These are phyloP conservation scores for Stenodema calcarata DNA, from an alignment of 2,888 invertebrate species.

Conservation along the genomic window DNA sequence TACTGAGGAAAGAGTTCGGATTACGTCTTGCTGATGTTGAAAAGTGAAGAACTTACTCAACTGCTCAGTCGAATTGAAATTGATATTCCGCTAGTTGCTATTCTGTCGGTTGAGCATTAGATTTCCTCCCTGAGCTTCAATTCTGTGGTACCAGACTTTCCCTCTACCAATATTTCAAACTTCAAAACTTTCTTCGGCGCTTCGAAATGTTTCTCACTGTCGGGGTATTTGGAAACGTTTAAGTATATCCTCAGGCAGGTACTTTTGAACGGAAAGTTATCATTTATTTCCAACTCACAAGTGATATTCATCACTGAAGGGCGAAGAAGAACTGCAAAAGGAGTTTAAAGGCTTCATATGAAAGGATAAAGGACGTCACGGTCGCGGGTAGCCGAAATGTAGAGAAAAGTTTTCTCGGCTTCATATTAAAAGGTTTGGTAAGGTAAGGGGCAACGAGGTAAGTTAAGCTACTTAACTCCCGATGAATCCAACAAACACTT, in stretches of 20 bases:
- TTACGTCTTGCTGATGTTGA: no score
- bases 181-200: background rate
- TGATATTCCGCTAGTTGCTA: no score
- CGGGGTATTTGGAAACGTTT: background rate
- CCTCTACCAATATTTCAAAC: background rate
- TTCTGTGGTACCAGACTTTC: no score
- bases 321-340: background rate
- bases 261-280: background rate
- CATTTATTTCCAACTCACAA: constrained; percentile 3
- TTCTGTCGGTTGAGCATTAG: no score
- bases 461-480: constrained; percentile 40
- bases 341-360: constrained; percentile 21
- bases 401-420: constrained; percentile 19
- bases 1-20: no score
- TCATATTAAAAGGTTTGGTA: constrained; percentile 39
- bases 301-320: background rate
- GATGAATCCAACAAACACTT: constrained; percentile 45
- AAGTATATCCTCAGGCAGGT: background rate
- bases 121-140: no score
- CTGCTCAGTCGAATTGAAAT: no score
- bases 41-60: no score
- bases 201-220: background rate
- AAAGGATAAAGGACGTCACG: constrained; percentile 24
- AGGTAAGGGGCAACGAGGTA: constrained; percentile 40
- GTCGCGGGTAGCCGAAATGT: background rate